phyloP scores from a whole-genome alignment of 2,888 invertebrate species.

The Drosophila suboccidentalis region DNA sequence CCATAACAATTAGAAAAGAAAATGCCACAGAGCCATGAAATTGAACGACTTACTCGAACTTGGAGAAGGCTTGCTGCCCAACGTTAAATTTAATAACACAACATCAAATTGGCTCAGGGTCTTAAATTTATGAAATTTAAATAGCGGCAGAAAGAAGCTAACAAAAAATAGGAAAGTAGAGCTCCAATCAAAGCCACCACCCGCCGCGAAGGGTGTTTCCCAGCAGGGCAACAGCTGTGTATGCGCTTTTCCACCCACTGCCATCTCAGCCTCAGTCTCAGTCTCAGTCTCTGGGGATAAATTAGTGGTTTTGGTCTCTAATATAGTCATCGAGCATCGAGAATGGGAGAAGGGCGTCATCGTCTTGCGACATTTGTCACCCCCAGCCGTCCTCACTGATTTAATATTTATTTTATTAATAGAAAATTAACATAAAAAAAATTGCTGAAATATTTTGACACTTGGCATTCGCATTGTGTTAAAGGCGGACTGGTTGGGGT shows the following conservation, averaged over 20 bases:
- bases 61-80: conserved; percentile 22
- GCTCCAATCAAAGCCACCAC: conserved; percentile 69
- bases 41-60: conserved; percentile 66
- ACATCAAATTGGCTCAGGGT: conserved; percentile 66
- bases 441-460: conserved; percentile 78
- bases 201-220: conserved; percentile 37
- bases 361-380: conserved; percentile 67
- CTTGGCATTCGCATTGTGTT: conserved; percentile 61
- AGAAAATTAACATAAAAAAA: conserved; percentile 81
- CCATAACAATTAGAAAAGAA: conserved; percentile 64
- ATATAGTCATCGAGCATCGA: conserved; percentile 63
- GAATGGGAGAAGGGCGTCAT: conserved; percentile 15
- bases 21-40: conserved; percentile 71
- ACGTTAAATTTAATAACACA: conserved; percentile 67
- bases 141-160: conserved; percentile 32
- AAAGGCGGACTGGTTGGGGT: conserved; percentile 25
- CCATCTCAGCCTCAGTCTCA: neutral
- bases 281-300: conserved; percentile 62
- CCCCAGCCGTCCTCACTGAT: conserved; percentile 66
- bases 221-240: conserved; percentile 56
- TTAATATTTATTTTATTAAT: conserved; percentile 83
- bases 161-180: conserved; percentile 12
- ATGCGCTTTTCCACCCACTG: conserved; percentile 32
- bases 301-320: conserved; percentile 75
- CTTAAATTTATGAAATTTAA: conserved; percentile 76